A percentile compares a stretch with the other conserved stretches of the same genome.
These are phyloP conservation scores for Progne subis DNA, from an alignment of 2,113 vertebrate genomes.

Conservation along the genomic window DNA sequence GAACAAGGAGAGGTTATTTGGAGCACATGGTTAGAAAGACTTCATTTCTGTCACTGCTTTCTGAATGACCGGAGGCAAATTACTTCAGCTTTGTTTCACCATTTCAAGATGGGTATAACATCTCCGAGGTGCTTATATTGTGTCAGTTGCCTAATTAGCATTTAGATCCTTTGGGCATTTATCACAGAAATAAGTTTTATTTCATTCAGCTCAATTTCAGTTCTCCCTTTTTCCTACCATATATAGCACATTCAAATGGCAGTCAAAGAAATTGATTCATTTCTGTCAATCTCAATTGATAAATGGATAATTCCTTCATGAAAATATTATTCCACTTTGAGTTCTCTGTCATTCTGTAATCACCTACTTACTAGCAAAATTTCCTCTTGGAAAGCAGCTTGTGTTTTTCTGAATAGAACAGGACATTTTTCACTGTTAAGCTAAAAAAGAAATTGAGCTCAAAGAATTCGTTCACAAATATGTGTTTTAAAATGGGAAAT, in stretches of 20 bases:
- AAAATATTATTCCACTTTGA: background rate
- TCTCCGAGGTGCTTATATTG: background rate
- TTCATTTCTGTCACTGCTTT: background rate
- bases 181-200: background rate
- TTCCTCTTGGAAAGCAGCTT: background rate
- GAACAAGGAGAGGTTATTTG: background rate
- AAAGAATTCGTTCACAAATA: background rate
- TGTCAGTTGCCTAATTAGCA: background rate
- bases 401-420: background rate
- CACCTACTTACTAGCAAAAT: background rate
- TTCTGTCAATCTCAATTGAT: background rate
- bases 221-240: background rate
- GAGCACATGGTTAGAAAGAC: background rate
- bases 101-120: background rate
- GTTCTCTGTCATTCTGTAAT: background rate
- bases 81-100: background rate
- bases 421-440: background rate
- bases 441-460: background rate
- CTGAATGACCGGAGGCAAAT: background rate
- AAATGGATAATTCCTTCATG: background rate
- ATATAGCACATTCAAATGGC: background rate
- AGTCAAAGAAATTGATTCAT: slow-evolving; percentile 4
- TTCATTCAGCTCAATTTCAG: background rate
- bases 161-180: background rate
- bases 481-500: background rate